Conservation (phyloP, 2,113 vertebrate species). For the Antechinus stuartii region DNA sequence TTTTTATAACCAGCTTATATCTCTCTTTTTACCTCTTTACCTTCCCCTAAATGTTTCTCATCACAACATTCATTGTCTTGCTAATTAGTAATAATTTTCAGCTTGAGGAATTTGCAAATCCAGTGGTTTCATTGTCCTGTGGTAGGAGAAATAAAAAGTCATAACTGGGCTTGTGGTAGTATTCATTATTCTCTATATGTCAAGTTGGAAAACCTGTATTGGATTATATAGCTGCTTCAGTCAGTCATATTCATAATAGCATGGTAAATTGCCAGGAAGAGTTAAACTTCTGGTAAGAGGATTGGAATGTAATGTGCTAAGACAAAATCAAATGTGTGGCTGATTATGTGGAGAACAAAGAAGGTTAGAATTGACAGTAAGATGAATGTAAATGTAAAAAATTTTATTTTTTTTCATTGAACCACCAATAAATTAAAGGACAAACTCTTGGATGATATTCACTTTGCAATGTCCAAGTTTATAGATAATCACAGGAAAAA, state of each 20-base stretch:
- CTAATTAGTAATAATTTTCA: background rate
- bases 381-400: background rate
- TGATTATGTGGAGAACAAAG: background rate
- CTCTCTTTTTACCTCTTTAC: background rate
- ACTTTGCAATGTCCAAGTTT: slow-evolving; percentile 32
- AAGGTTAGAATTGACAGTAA: slow-evolving; percentile 31
- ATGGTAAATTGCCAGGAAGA: background rate
- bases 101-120: slow-evolving; percentile 22
- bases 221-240: background rate
- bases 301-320: slow-evolving; percentile 18
- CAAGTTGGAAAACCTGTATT: background rate
- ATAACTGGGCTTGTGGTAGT: background rate
- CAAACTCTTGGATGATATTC: background rate
- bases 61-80: background rate
- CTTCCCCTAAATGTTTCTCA: background rate
- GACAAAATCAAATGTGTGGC: slow-evolving; percentile 8
- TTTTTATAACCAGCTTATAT: background rate
- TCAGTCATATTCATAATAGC: background rate
- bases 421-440: background rate
- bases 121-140: background rate
- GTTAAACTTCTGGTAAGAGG: background rate
- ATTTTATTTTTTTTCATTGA: background rate
- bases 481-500: slow-evolving; percentile 8
- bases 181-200: background rate
- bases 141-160: background rate